These are phyloP conservation scores for Stictocephala bisonia DNA, from an alignment of 2,888 invertebrate genomes.

Conservation along the genomic window DNA sequence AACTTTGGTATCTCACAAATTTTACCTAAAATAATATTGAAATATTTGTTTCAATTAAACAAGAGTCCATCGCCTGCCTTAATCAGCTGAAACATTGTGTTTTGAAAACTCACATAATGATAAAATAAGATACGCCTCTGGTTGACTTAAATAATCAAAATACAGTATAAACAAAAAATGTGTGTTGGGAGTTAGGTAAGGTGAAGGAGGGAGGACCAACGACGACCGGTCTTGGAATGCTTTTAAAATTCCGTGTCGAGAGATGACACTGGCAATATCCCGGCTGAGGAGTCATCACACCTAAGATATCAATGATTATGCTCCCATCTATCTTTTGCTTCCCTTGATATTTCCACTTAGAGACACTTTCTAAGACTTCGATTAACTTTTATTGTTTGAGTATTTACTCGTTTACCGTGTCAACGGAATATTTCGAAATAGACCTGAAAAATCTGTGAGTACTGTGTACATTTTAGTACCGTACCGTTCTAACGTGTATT, in stretches of 20 bases:
- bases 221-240: conserved; percentile 44
- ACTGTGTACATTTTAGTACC: too few species aligned
- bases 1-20: too few species aligned
- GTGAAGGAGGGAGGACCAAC: background rate
- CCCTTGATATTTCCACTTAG: background rate
- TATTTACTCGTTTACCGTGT: too few species aligned
- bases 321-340: background rate
- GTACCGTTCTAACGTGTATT: too few species aligned
- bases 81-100: background rate
- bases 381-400: too few species aligned
- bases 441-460: too few species aligned
- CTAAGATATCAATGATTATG: background rate
- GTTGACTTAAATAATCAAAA: conserved; percentile 46
- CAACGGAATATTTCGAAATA: too few species aligned
- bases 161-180: conserved; percentile 46
- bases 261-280: conserved; percentile 44
- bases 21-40: too few species aligned
- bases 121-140: background rate
- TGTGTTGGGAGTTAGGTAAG: background rate
- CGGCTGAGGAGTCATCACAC: conserved; percentile 16
- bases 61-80: too few species aligned
- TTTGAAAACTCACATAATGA: background rate
- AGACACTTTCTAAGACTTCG: too few species aligned
- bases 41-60: too few species aligned
- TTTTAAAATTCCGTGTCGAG: conserved; percentile 44